Base-by-base conservation (phyloP, 2,113 vertebrate species). In the Platysternon megacephalum region DNA sequence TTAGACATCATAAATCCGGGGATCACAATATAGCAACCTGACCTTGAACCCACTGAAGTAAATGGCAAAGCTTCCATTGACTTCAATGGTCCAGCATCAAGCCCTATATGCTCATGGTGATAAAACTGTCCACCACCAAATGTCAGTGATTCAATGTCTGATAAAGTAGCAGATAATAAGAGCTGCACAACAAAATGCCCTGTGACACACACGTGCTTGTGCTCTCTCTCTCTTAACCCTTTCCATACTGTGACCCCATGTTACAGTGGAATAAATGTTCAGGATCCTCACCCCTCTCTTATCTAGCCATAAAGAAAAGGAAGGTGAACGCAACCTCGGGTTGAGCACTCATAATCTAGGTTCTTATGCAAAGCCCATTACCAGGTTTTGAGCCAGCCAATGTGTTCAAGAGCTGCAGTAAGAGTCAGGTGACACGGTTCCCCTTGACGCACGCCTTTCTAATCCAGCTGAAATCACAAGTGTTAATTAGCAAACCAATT, bases 1-100 rank as follows among this genome's bases (percentile, higher is more conserved):
- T 89, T 89, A 88, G 81, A 29, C 14, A 6, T 87, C 28, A 35
- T 89, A 94, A 93, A 90, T 90, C 44, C 91, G 80, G 42, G 26
- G 44, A 8, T 46, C 26, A 78, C 24, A 78, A 44, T 13, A 29
- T 3, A 78, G 39, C 74, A 28, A 3, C 74, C 44, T 78, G 74
- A 29, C 26, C 72, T 10, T 44, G 21, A 11, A 22, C 11, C 0
- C 55, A 2, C 39, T n/a, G 46, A 35, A 0, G 1, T 81, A 89
- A 35, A 6, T 4, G 24, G 53, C 81, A 56, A 88, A 84, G 42
- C 65, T 91, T 83, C 17, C 61, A 92, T 81, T 0, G 0, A 35
- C 44, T 89, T 83, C 79, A 87, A 48, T 53, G 42, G 65, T 39
- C 46, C 78, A 68, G 17, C 39, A 68, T 28, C 65, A 82, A 68